Percentiles rank a stretch among this genome's conserved stretches.
These are phyloP conservation scores for Lophotriccus pileatus DNA, from an alignment of 2,797 vertebrate species.

Conservation along the genomic window DNA sequence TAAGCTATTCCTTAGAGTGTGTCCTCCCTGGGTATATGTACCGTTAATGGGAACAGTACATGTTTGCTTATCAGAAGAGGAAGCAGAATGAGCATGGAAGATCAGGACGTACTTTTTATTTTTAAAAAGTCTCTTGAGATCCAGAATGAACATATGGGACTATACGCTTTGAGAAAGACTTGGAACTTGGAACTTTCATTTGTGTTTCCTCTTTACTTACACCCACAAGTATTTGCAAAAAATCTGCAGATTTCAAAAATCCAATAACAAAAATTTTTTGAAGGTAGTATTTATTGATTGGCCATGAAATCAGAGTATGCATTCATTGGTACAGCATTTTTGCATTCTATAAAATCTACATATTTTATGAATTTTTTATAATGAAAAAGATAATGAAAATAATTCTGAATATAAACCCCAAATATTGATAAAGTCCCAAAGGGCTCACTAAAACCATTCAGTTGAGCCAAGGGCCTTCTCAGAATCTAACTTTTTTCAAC, in stretches of 20 bases:
- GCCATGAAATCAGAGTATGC: neutral
- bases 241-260: neutral
- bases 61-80: constrained; percentile 19
- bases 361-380: neutral
- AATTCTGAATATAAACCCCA: neutral
- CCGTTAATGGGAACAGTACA: neutral
- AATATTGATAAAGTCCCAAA: neutral
- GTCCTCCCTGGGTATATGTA: neutral
- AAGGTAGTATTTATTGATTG: neutral
- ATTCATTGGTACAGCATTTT: neutral
- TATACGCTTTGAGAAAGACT: neutral
- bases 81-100: neutral
- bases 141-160: constrained; percentile 8
- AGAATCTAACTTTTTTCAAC: neutral
- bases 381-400: neutral
- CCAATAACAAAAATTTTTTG: neutral
- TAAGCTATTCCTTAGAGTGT: neutral
- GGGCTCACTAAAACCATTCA: neutral
- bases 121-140: constrained; percentile 26
- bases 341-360: neutral
- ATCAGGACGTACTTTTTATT: constrained; percentile 49
- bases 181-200: neutral
- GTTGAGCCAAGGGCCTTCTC: neutral
- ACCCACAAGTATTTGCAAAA: neutral
- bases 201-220: neutral